phyloP scores from a whole-genome alignment of 2,888 invertebrate species.

The Priapulus caudatus region DNA sequence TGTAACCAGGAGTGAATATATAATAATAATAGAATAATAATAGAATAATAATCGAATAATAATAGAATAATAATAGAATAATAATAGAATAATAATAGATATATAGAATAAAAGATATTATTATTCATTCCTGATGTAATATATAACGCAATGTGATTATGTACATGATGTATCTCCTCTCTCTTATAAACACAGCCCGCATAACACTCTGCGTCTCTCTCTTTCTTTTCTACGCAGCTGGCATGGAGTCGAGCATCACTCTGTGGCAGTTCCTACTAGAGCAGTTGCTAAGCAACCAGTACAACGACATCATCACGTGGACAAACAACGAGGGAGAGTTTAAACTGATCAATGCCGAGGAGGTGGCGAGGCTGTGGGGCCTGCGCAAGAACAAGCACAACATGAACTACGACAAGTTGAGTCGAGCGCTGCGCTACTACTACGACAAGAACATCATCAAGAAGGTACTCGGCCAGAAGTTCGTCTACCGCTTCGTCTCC shows the following conservation, averaged over 20 bases:
- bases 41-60: no score
- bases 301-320: slow-evolving; percentile 48
- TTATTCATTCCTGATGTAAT: no score
- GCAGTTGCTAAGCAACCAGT: slow-evolving; percentile 44
- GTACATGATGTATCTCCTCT: no score
- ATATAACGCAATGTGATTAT: no score
- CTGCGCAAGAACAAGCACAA: slow-evolving; percentile 49
- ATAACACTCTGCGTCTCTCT: no score
- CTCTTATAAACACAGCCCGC: no score
- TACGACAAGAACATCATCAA: slow-evolving; percentile 49
- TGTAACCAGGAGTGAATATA: no score
- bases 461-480: slow-evolving; percentile 48
- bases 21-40: no score
- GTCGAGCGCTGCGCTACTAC: slow-evolving; percentile 49
- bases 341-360: slow-evolving; percentile 46
- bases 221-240: neutral
- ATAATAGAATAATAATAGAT: no score
- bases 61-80: no score
- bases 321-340: slow-evolving; percentile 49
- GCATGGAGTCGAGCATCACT: slow-evolving; percentile 37
- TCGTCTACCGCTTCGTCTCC: slow-evolving; percentile 46
- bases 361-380: slow-evolving; percentile 50
- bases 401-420: slow-evolving; percentile 53
- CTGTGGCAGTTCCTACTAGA: slow-evolving; percentile 52
- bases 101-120: no score